Conservation (phyloP, 2,797 vertebrate genomes). For the Antrozous pallidus region DNA sequence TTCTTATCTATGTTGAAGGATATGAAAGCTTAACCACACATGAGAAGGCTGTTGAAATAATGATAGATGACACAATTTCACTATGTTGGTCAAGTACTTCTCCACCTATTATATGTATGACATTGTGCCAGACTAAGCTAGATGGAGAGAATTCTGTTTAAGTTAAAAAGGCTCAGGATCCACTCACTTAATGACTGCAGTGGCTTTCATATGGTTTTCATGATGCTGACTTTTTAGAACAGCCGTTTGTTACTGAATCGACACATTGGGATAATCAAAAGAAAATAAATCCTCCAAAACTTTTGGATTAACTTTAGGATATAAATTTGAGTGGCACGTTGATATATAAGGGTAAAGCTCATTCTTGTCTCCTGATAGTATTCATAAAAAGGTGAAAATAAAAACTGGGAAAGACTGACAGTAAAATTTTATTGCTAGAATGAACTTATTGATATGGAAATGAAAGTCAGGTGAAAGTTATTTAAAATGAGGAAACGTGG, state of each 20-base stretch:
- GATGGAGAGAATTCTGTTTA: not conserved
- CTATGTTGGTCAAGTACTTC: not conserved
- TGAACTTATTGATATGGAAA: constrained; percentile 76
- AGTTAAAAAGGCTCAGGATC: not conserved
- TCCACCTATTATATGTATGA: not conserved
- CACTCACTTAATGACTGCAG: not conserved
- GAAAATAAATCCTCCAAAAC: constrained; percentile 51
- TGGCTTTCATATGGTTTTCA: not conserved
- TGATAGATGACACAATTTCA: not conserved
- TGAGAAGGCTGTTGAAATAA: not conserved
- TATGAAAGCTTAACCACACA: not conserved
- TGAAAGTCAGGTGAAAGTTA: constrained; percentile 83
- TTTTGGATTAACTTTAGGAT: constrained; percentile 75
- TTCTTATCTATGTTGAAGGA: not conserved
- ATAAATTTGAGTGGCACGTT: constrained; percentile 78
- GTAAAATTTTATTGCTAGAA: constrained; percentile 79
- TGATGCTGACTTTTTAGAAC: not conserved
- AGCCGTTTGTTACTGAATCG: constrained; percentile 51
- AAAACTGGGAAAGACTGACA: constrained; percentile 76
- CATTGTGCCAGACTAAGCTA: not conserved
- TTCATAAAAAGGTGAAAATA: constrained; percentile 82
- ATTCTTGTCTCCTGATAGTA: constrained; percentile 64
- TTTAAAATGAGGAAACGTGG: constrained; percentile 71
- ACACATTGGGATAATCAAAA: constrained; percentile 57
- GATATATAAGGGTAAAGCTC: constrained; percentile 67